Percentiles rank a stretch among this genome's conserved stretches.
Conservation (phyloP, 2,113 vertebrate genomes). For the Arizona elegans region DNA sequence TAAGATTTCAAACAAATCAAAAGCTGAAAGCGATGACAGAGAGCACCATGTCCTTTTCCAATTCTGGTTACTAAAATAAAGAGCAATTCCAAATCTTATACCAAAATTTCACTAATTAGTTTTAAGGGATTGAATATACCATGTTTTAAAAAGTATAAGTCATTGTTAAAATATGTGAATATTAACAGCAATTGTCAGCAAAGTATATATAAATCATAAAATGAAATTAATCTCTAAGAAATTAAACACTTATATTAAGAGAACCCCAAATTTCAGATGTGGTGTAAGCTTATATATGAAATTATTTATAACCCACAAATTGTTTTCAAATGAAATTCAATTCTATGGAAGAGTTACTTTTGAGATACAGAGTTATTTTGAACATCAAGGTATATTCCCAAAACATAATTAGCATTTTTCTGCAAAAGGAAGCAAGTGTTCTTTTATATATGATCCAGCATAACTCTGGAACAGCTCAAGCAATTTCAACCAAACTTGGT, state of each 20-base stretch:
- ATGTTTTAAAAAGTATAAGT: not conserved
- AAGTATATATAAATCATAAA: not conserved
- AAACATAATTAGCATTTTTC: not conserved
- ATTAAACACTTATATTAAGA: not conserved
- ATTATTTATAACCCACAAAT: not conserved
- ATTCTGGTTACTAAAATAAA: slow-evolving; percentile 9
- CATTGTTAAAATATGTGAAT: not conserved
- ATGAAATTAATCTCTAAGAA: not conserved
- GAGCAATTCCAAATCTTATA: not conserved
- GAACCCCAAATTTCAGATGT: not conserved
- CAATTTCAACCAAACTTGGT: too few relatives aligned
- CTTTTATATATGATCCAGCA: not conserved
- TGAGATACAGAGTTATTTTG: not conserved
- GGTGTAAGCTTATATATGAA: not conserved
- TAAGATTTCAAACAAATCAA: slow-evolving; percentile 4
- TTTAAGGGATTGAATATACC: not conserved
- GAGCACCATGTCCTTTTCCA: not conserved
- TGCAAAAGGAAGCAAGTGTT: not conserved
- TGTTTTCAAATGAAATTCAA: not conserved
- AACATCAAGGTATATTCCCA: not conserved
- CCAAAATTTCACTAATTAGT: not conserved
- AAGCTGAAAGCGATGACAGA: not conserved
- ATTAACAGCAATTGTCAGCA: not conserved
- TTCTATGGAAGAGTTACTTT: not conserved
- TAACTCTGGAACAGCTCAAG: too few relatives aligned